phyloP scores from a whole-genome alignment of 2,113 vertebrate genomes.

The Mus pahari region DNA sequence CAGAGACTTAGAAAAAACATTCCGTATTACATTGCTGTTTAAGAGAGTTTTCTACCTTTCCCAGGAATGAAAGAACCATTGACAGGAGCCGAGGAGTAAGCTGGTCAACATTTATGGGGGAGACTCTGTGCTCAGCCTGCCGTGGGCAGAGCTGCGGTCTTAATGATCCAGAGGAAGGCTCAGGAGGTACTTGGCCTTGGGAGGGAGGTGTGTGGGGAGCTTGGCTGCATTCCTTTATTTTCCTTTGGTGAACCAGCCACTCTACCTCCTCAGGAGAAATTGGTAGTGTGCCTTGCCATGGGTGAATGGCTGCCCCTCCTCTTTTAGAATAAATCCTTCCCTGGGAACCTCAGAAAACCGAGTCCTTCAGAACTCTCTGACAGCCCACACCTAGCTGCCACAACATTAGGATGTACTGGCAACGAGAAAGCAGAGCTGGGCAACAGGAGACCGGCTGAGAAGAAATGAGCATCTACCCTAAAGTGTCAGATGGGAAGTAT shows the following conservation, averaged over 20 bases:
- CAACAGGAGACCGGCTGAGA: too few species aligned
- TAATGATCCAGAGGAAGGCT: background rate
- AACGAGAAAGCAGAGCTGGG: background rate
- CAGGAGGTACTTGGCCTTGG: background rate
- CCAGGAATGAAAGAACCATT: slow-evolving; percentile 70
- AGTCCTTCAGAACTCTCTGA: background rate
- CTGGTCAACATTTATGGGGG: slow-evolving; percentile 50
- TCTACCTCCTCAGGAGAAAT: slow-evolving; percentile 63
- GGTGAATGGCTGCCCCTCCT: background rate
- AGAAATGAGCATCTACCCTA: background rate
- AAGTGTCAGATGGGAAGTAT: background rate
- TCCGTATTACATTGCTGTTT: slow-evolving; percentile 64
- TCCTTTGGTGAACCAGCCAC: slow-evolving; percentile 67
- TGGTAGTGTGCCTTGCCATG: slow-evolving; percentile 10
- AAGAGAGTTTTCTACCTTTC: slow-evolving; percentile 61
- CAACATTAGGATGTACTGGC: background rate
- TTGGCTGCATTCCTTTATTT: slow-evolving; percentile 57
- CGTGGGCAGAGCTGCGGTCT: slow-evolving; percentile 7
- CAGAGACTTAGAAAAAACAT: slow-evolving; percentile 39
- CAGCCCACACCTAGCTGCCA: background rate
- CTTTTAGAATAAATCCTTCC: background rate
- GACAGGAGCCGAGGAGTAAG: background rate
- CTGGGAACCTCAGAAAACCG: background rate
- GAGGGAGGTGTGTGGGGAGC: background rate
- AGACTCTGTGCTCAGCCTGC: background rate